These are phyloP conservation scores for Aphrophora alni DNA, from an alignment of 2,888 invertebrate species.

Conservation along the genomic window DNA sequence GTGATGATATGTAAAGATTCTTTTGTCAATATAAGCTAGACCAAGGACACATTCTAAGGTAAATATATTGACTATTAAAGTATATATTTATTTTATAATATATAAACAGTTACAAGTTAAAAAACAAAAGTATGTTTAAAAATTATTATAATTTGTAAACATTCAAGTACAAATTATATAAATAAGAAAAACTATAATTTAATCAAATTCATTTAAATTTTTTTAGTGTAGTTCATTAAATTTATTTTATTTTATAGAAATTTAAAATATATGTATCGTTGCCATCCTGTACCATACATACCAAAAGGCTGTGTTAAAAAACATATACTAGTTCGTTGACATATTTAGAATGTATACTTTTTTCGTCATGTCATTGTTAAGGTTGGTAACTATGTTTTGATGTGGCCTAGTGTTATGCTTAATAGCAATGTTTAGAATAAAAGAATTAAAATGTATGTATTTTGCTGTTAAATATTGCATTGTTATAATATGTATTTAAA, in stretches of 20 bases:
- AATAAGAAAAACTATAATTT: background rate
- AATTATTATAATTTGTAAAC: background rate
- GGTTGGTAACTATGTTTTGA: background rate
- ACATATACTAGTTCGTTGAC: background rate
- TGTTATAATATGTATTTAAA: background rate
- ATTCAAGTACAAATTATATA: background rate
- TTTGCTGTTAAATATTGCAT: constrained; percentile 4
- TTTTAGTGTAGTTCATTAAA: no score
- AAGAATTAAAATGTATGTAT: background rate
- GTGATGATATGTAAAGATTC: no score
- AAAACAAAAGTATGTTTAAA: background rate
- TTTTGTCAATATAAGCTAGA: no score
- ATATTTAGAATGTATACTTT: background rate
- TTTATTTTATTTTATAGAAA: no score
- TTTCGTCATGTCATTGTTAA: background rate
- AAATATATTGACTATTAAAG: no score
- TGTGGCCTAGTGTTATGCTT: background rate
- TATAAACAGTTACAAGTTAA: no score
- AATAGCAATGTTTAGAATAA: background rate
- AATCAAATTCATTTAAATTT: background rate
- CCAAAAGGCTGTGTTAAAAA: background rate
- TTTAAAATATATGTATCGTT: background rate
- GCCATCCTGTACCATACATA: background rate
- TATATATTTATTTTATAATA: no score
- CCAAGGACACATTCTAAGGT: no score